Base-by-base conservation (phyloP, 1,140 invertebrate species). In the Aphidius gifuensis region DNA sequence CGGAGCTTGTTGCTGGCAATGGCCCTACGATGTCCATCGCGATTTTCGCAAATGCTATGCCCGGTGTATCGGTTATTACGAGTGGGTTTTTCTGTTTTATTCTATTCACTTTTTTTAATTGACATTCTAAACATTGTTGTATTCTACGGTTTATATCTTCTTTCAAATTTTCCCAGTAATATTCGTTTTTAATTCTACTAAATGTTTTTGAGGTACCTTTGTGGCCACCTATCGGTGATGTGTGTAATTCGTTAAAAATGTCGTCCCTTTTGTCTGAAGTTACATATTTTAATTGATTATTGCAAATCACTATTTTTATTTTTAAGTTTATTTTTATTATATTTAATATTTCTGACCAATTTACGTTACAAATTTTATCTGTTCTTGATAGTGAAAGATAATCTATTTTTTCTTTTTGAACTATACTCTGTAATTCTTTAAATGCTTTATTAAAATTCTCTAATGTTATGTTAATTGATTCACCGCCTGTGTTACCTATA, bases 1-100 rank as follows among this genome's bases (percentile, higher is more conserved):
- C 58, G 6, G 5, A 39, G 9, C 11, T 21, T 11, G 58, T 50
- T 16, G 32, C n/a, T 4, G 47, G 47, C 3, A 60, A n/a, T 3
- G 48, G 58, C 0, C 58, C 47, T 21, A 51, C 48, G 1, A 38
- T 60, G 40, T 60, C 47, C 7, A 60, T 40, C 0, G 58, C 32
- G 7, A 60, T 51, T 43, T 60, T 60, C 23, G 50, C 48, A 38
- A 53, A 74, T 66, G 58, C 51, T 64, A 64, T 63, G 58, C 48
- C 69, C 66, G 62, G 51, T n/a, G 62, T 64, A n/a, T 64, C 62
- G 1, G 62, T 59, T 6, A 63, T 53, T 1, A 58, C 39, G 32
- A 58, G n/a, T 6, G 57, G 62, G 11, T 63, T 39, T n/a, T 9
- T 32, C 0, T 49, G 58, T 58, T 63, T 63, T 11, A 58, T 46